Conservation (phyloP, 2,888 invertebrate species). For the Blastobasis lacticolella region DNA sequence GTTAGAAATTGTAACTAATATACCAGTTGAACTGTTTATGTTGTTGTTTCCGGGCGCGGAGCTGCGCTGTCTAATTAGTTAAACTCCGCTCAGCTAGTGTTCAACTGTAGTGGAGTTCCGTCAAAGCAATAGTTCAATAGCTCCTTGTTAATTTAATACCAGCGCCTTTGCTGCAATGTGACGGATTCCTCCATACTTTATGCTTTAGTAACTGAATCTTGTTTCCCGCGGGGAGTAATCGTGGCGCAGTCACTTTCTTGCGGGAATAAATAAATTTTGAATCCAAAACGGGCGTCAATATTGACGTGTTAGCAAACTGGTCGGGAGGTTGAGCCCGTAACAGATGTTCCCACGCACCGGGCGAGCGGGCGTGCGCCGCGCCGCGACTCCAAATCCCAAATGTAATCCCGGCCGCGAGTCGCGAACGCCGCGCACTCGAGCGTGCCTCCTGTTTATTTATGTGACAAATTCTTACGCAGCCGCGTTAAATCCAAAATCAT, state of each 20-base stretch:
- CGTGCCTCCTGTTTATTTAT: conserved; percentile 67
- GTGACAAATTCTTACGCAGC: conserved; percentile 67
- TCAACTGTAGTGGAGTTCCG: neutral
- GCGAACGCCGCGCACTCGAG: conserved; percentile 38
- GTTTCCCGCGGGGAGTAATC: too few species aligned
- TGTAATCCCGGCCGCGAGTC: conserved; percentile 61
- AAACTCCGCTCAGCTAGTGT: conserved; percentile 1
- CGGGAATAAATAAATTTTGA: too few species aligned
- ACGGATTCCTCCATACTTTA: too few species aligned
- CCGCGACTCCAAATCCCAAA: conserved; percentile 57
- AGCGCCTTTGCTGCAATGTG: too few species aligned
- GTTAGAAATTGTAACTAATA: conserved; percentile 1
- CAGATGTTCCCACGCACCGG: conserved; percentile 68
- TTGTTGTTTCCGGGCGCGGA: conserved; percentile 1
- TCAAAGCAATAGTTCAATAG: neutral
- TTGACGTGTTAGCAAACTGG: conserved; percentile 5
- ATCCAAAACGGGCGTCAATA: too few species aligned
- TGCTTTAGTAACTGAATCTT: too few species aligned
- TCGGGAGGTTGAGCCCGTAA: conserved; percentile 35
- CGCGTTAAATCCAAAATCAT: conserved; percentile 55
- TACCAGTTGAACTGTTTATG: conserved; percentile 3
- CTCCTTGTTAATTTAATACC: too few species aligned
- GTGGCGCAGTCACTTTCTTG: too few species aligned
- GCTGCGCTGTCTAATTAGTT: conserved; percentile 5
- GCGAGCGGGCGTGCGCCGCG: conserved; percentile 21